These are phyloP conservation scores for Leptinotarsa lineolata DNA, from an alignment of 1,140 invertebrate genomes.

Conservation along the genomic window DNA sequence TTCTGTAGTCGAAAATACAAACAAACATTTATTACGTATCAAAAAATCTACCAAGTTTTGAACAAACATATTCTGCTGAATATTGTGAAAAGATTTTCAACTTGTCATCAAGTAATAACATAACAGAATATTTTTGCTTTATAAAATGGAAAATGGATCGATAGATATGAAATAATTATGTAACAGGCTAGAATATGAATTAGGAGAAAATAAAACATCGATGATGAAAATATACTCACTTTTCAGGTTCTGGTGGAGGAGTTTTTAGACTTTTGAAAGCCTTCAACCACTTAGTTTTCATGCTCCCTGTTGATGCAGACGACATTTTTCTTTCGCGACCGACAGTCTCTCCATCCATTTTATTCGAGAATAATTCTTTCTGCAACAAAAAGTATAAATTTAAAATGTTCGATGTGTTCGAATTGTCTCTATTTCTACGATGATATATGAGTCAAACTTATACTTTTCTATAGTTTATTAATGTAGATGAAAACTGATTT, in stretches of 20 bases:
- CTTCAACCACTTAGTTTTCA: slow-evolving; percentile 97
- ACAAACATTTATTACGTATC: slow-evolving; percentile 54
- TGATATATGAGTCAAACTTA: no score
- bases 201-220: not conserved
- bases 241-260: slow-evolving; percentile 65
- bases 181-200: not conserved
- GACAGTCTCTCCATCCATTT: slow-evolving; percentile 67
- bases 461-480: no score
- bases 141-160: not conserved
- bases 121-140: not conserved
- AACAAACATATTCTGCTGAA: not conserved
- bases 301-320: slow-evolving; percentile 81
- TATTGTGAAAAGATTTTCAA: not conserved
- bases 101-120: not conserved
- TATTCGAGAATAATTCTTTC: slow-evolving; percentile 81
- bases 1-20: slow-evolving; percentile 68
- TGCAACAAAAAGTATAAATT: slow-evolving; percentile 60
- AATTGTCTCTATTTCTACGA: no score
- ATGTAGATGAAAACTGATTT: no score
- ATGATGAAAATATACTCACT: slow-evolving; percentile 58
- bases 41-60: slow-evolving; percentile 4
- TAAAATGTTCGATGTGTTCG: no score
- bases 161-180: not conserved
- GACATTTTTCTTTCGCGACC: slow-evolving; percentile 82
- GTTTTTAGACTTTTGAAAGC: slow-evolving; percentile 94